These are phyloP conservation scores for Amitus sp. DNA, from an alignment of 2,888 invertebrate species.

Conservation along the genomic window DNA sequence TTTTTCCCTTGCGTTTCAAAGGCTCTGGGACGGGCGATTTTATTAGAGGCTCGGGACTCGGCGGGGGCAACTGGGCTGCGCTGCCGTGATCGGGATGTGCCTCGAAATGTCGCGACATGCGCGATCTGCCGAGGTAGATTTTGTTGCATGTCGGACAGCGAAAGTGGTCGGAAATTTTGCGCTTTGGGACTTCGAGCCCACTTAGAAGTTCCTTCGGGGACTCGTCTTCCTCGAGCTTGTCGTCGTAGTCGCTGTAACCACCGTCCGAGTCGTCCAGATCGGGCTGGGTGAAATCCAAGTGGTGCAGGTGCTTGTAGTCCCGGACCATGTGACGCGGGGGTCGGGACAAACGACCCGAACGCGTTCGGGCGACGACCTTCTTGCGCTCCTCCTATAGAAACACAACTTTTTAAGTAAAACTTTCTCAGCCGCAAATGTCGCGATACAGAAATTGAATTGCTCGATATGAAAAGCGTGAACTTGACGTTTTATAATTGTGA, in stretches of 20 bases:
- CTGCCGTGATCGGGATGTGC: slow-evolving; percentile 72
- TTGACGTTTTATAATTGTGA: too few relatives aligned
- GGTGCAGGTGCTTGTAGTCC: slow-evolving; percentile 71
- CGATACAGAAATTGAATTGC: too few relatives aligned
- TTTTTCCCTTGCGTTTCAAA: slow-evolving; percentile 57
- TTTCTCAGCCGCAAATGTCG: too few relatives aligned
- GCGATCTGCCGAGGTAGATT: slow-evolving; percentile 71
- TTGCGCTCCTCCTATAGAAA: slow-evolving; percentile 67
- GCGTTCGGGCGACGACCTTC: slow-evolving; percentile 68
- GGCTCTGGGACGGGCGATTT: slow-evolving; percentile 45
- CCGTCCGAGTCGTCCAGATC: slow-evolving; percentile 70
- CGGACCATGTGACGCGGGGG: slow-evolving; percentile 72
- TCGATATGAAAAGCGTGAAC: too few relatives aligned
- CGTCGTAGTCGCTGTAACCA: slow-evolving; percentile 69
- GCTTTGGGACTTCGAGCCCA: slow-evolving; percentile 61
- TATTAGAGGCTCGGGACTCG: slow-evolving; percentile 54
- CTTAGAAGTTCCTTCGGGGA: slow-evolving; percentile 54
- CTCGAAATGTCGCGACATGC: slow-evolving; percentile 72
- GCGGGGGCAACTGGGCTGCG: slow-evolving; percentile 59
- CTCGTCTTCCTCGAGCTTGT: slow-evolving; percentile 54
- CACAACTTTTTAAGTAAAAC: neutral
- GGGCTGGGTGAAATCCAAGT: slow-evolving; percentile 69
- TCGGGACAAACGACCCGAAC: slow-evolving; percentile 70
- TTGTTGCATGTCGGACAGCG: slow-evolving; percentile 74
- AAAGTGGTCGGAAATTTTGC: slow-evolving; percentile 68